phyloP scores from a whole-genome alignment of 2,888 invertebrate genomes.

The Agriotes lineatus region DNA sequence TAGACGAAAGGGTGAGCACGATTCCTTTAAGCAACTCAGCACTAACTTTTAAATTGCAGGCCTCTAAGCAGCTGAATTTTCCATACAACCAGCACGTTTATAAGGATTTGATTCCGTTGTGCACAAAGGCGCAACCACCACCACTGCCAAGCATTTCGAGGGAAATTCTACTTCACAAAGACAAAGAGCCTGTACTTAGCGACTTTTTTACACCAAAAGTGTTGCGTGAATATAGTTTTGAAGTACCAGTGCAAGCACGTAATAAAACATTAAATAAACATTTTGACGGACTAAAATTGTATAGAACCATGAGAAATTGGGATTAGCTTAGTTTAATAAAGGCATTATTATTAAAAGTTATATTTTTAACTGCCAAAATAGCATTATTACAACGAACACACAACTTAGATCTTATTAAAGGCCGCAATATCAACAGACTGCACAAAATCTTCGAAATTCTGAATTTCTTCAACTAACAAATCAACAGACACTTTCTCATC shows the following conservation, averaged over 20 bases:
- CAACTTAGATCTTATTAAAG: conserved; percentile 92
- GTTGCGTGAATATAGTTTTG: conserved; percentile 51
- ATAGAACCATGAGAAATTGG: conserved; percentile 44
- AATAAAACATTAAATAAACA: conserved; percentile 29
- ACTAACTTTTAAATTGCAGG: conserved; percentile 49
- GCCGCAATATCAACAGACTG: conserved; percentile 98
- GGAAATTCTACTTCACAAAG: conserved; percentile 49
- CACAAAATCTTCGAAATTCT: conserved; percentile 91
- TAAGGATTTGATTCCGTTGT: conserved; percentile 54
- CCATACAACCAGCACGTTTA: conserved; percentile 51
- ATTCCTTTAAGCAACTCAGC: too few relatives aligned
- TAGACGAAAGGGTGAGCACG: conserved; percentile 44
- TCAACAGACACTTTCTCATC: conserved; percentile 97
- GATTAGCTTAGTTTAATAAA: conserved; percentile 23
- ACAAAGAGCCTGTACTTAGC: conserved; percentile 50
- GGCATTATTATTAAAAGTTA: not conserved
- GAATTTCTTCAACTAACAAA: conserved; percentile 87
- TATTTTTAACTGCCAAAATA: conserved; percentile 4
- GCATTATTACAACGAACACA: not conserved
- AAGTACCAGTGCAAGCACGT: conserved; percentile 27
- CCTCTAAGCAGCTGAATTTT: conserved; percentile 54
- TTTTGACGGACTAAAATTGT: conserved; percentile 44
- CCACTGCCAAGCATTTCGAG: conserved; percentile 36
- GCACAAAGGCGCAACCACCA: conserved; percentile 41
- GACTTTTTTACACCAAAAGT: conserved; percentile 48